Evolutionary conservation across 2,888 invertebrate species (phyloP), one percentile per base, ranked within the genome.

Genomic region (Apotomis capreana): DNA sequence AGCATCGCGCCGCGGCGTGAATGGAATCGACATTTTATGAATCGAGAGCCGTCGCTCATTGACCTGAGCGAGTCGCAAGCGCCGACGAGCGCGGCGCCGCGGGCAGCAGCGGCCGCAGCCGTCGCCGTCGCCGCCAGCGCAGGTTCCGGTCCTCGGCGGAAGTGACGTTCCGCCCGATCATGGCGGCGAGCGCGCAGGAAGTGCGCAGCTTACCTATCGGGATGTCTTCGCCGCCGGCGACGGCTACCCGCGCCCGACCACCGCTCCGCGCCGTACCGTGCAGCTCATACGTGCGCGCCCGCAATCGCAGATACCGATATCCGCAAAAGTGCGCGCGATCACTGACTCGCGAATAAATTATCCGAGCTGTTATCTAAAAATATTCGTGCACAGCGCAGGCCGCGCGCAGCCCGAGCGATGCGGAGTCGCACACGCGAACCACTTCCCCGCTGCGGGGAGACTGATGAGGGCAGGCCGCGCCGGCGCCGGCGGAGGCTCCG

Each of bases 11-110:
- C 85, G 88, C 89, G 89, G 88, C 91, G 91, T 91, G 89, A 92
- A 92, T 92, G 92, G 92, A 87, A 81, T 91, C 91, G 92, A 93
- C 90, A 91, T 92, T 92, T 92, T 91, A 92, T 93, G 92, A 93
- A 93, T 93, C 88, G 88, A 89, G 88, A 87, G 87, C 88, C 89
- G 87, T 85, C 88, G 88, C 90, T 89, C 91, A 92, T 91, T 92
- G 92, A 92, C 88, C 82, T 80, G 83, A 80, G 83, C 78, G 81
- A 68, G 72, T 68, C 65, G 49, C 68, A 59, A 68, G 63, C 62
- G 62, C 69, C 59, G 62, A 62, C 63, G 63, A 78, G 79, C 73
- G 80, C 76, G 82, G 81, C 81, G 78, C 78, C 77, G 76, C 79
- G 76, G 79, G 79, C 81, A 83, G 75, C 82, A 80, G 82, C 82